These are phyloP conservation scores for Geotria australis DNA, from an alignment of 2,797 vertebrate genomes.

Conservation along the genomic window DNA sequence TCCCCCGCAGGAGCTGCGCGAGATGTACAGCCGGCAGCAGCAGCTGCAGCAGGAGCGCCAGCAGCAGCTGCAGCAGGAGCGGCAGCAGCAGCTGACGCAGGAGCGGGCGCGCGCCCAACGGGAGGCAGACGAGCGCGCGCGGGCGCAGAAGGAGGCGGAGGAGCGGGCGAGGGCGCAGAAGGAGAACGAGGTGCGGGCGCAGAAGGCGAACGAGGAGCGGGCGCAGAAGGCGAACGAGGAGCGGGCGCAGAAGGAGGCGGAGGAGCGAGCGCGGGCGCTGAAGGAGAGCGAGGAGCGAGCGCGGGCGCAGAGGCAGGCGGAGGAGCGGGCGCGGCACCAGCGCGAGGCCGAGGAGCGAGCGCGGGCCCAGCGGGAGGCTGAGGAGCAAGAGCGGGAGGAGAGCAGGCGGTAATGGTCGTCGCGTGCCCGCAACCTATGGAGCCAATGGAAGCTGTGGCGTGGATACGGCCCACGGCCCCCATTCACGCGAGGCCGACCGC, in stretches of 20 bases:
- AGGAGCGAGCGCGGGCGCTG: not conserved
- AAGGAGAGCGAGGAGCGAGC: not conserved
- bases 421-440: too few species aligned
- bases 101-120: not conserved
- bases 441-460: too few species aligned
- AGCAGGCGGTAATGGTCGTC: too few species aligned
- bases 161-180: too few species aligned
- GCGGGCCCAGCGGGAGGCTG: not conserved
- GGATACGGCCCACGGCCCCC: too few species aligned
- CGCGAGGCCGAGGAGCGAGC: not conserved
- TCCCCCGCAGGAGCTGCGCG: conserved; percentile 52
- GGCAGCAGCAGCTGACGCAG: not conserved
- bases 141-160: not conserved
- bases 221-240: not conserved
- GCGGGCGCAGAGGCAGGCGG: not conserved
- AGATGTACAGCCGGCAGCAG: conserved; percentile 39
- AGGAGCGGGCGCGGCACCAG: not conserved
- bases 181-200: not conserved
- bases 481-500: too few species aligned
- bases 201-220: not conserved
- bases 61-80: not conserved
- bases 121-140: not conserved
- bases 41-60: not conserved
- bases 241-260: not conserved
- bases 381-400: not conserved